Conservation (phyloP, 2,113 vertebrate species). For the Gobiocypris rarus region DNA sequence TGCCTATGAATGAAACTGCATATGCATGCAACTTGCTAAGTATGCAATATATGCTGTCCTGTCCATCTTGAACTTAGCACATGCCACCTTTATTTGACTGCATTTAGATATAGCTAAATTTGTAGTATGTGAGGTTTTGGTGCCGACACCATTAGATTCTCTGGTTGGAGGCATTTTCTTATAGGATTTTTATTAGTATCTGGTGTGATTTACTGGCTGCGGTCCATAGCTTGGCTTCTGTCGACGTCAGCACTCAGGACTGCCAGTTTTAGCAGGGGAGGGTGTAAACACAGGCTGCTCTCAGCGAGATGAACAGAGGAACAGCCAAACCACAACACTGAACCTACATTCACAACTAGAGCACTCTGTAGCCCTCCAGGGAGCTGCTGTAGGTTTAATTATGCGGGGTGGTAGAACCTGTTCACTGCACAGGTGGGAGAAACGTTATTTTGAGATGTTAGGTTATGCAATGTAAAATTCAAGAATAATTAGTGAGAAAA, state of each 20-base stretch:
- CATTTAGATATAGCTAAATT: background rate
- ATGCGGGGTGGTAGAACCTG: conserved; percentile 14
- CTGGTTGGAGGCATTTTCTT: background rate
- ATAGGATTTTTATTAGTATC: conserved; percentile 45
- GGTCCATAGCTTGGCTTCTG: conserved; percentile 35
- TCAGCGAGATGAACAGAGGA: conserved; percentile 36
- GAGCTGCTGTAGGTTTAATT: conserved; percentile 31
- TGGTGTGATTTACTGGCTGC: conserved; percentile 47
- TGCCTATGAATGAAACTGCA: background rate
- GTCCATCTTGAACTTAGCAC: background rate
- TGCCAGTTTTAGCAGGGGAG: conserved; percentile 38
- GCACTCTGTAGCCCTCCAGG: conserved; percentile 51
- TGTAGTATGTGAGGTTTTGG: background rate
- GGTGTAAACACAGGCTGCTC: conserved; percentile 25
- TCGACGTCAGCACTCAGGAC: conserved; percentile 48
- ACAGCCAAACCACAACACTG: conserved; percentile 54
- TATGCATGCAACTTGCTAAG: background rate
- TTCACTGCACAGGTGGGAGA: conserved; percentile 21
- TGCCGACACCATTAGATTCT: background rate
- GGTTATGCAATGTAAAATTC: conserved; percentile 21
- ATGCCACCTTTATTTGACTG: background rate
- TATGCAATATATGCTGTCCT: background rate
- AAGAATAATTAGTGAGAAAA: conserved; percentile 2
- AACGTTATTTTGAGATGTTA: background rate
- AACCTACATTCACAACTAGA: conserved; percentile 66